Evolutionary conservation across 2,888 invertebrate species (phyloP).

Genomic region (Ferrisia virgata): DNA sequence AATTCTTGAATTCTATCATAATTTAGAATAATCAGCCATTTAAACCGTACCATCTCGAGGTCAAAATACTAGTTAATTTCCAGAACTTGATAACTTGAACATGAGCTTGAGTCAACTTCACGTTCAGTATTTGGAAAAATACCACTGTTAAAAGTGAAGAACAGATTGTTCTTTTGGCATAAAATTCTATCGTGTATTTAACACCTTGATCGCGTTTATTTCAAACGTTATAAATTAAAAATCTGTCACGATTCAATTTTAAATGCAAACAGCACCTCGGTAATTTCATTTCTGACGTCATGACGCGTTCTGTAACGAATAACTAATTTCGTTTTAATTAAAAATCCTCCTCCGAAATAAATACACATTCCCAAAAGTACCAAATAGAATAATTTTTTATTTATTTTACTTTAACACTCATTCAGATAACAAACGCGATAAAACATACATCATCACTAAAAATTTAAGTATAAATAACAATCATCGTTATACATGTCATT

Average conservation of each 20-base stretch:
- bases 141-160: neutral
- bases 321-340: neutral
- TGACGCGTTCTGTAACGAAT: neutral
- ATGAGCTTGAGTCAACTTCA: neutral
- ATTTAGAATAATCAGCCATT: neutral
- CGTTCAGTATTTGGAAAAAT: neutral
- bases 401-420: slow-evolving; percentile 3
- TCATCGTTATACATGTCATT: neutral
- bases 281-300: neutral
- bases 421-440: neutral
- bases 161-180: neutral
- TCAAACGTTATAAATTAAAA: neutral
- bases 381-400: slow-evolving; percentile 13
- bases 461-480: neutral
- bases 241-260: slow-evolving; percentile 3
- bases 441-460: slow-evolving; percentile 5
- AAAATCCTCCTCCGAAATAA: neutral
- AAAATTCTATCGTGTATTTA: neutral
- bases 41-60: neutral
- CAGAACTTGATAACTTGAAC: neutral
- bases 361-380: neutral
- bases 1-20: neutral
- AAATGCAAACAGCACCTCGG: neutral
- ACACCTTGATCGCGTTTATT: neutral
- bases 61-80: neutral